phyloP scores from a whole-genome alignment of 2,113 vertebrate genomes.

The Pteropus alecto region DNA sequence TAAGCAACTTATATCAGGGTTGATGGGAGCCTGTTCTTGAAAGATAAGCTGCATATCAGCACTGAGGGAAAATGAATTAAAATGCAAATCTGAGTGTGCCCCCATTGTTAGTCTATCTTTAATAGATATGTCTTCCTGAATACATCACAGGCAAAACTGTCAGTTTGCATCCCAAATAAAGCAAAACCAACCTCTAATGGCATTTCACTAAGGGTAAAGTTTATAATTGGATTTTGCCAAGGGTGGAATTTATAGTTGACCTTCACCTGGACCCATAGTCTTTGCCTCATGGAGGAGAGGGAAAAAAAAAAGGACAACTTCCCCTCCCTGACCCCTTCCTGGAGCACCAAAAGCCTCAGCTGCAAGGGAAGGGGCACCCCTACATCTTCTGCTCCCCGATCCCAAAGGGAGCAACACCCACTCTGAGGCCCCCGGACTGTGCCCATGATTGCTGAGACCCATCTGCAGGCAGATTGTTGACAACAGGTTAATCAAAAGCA shows the following conservation, averaged over 20 bases:
- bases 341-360: not conserved
- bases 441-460: fast-evolving
- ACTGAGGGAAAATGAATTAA: slow-evolving; percentile 78
- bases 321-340: not conserved
- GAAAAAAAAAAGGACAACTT: not conserved
- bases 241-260: slow-evolving; percentile 33
- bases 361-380: too few species aligned
- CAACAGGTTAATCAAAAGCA: not conserved
- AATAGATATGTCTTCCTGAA: slow-evolving; percentile 77
- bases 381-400: not conserved
- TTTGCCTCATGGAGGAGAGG: not conserved
- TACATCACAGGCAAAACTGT: slow-evolving; percentile 64
- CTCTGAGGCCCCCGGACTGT: not conserved
- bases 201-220: slow-evolving; percentile 54
- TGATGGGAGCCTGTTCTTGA: slow-evolving; percentile 77
- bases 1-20: slow-evolving; percentile 71
- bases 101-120: slow-evolving; percentile 69
- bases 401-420: not conserved
- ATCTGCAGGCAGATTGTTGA: not conserved
- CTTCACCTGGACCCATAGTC: slow-evolving; percentile 44
- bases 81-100: slow-evolving; percentile 75
- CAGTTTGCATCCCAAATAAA: slow-evolving; percentile 59
- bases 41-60: slow-evolving; percentile 77
- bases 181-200: slow-evolving; percentile 42
- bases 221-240: slow-evolving; percentile 66